Percentiles rank a stretch among this genome's conserved stretches.
These are phyloP conservation scores for Ladona fulva DNA, from an alignment of 1,140 invertebrate genomes.

Conservation along the genomic window DNA sequence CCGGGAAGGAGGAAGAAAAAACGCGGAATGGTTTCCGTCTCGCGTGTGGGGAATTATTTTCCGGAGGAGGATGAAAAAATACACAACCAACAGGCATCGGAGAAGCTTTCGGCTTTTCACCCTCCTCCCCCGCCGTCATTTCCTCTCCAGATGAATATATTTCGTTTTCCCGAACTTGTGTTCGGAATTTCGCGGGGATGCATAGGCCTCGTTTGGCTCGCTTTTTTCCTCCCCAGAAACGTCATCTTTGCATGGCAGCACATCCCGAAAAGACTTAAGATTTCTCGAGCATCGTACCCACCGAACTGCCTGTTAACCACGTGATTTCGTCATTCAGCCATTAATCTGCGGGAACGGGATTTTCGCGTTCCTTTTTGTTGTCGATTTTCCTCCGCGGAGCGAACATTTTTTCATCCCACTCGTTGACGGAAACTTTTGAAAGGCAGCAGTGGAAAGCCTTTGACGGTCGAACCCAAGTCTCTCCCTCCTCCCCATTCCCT, in stretches of 20 bases:
- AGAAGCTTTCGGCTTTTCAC: background rate
- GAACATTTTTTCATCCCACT: background rate
- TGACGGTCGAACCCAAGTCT: background rate
- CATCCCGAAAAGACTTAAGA: too few species aligned
- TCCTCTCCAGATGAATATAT: background rate
- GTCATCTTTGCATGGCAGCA: too few species aligned
- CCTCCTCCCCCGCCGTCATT: background rate
- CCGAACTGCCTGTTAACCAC: background rate
- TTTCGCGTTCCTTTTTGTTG: too few species aligned
- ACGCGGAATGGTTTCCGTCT: background rate
- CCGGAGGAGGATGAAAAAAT: background rate
- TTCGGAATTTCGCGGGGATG: too few species aligned
- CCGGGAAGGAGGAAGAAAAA: background rate
- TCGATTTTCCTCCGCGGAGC: background rate
- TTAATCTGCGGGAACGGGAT: background rate
- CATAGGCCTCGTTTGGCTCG: background rate
- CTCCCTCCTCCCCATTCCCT: background rate
- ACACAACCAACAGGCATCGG: background rate
- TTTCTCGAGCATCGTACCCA: background rate
- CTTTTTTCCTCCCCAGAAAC: too few species aligned
- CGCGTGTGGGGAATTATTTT: background rate
- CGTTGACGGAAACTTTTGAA: constrained; percentile 9
- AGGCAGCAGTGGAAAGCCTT: constrained; percentile 1
- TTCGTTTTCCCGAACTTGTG: too few species aligned
- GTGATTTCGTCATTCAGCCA: constrained; percentile 9